phyloP scores from a whole-genome alignment of 2,888 invertebrate species.

The Nephrotoma appendiculata region DNA sequence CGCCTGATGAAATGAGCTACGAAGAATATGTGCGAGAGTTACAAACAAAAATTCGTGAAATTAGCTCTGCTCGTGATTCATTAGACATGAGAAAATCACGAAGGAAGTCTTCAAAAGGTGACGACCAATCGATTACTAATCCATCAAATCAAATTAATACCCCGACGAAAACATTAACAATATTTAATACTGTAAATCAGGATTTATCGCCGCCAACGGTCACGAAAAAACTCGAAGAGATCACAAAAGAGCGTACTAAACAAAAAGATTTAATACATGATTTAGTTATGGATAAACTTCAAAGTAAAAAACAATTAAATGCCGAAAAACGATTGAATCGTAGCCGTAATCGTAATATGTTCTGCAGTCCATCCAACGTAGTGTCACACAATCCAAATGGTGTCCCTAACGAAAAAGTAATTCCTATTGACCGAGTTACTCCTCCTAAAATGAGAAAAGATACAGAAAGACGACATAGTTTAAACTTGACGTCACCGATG shows the following conservation, averaged over 20 bases:
- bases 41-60: conserved; percentile 52
- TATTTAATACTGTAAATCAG: conserved; percentile 19
- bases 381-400: conserved; percentile 10
- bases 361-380: conserved; percentile 18
- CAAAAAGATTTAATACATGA: conserved; percentile 74
- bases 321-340: conserved; percentile 45
- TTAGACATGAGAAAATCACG: conserved; percentile 41
- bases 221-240: conserved; percentile 54
- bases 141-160: conserved; percentile 19
- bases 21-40: conserved; percentile 49
- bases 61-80: conserved; percentile 53
- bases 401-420: conserved; percentile 13
- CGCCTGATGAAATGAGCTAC: conserved; percentile 31
- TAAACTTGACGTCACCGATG: neutral
- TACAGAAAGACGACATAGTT: neutral
- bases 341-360: conserved; percentile 35
- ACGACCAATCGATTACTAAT: conserved; percentile 5
- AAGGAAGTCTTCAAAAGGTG: conserved; percentile 37
- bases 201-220: conserved; percentile 38
- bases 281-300: conserved; percentile 65
- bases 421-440: conserved; percentile 16
- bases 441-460: conserved; percentile 5
- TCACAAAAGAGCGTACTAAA: conserved; percentile 63
- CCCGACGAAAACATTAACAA: conserved; percentile 27
- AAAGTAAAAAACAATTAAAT: conserved; percentile 48